phyloP scores from a whole-genome alignment of 2,113 vertebrate genomes.

The Glareola pratincola region DNA sequence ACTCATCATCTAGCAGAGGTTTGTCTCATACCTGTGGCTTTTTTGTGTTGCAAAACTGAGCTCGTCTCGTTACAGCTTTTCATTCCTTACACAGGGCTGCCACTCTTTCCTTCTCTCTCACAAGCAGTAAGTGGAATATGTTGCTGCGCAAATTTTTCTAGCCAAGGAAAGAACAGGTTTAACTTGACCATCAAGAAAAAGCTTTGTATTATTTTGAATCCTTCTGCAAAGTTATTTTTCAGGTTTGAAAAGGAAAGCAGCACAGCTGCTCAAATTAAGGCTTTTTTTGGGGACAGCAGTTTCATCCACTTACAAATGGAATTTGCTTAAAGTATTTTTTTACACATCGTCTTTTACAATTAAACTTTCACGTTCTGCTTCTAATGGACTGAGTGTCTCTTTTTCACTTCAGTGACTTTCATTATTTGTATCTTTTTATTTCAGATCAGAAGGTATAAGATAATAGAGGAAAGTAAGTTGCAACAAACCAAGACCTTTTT shows the following conservation, averaged over 20 bases:
- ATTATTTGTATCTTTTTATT: neutral
- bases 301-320: neutral
- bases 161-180: neutral
- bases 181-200: neutral
- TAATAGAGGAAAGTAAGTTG: neutral
- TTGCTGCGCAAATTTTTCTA: neutral
- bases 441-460: accelerated
- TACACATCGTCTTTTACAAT: neutral
- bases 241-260: neutral
- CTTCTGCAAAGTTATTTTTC: neutral
- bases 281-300: neutral
- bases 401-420: neutral
- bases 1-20: neutral
- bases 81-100: neutral
- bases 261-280: neutral
- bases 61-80: neutral
- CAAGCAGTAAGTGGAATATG: neutral
- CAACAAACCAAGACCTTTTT: accelerated
- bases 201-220: neutral
- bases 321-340: neutral
- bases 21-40: neutral
- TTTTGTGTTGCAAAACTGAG: neutral
- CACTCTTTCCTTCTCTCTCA: neutral
- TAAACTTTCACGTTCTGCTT: neutral
- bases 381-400: neutral